Conservation (phyloP, 2,888 invertebrate species). For the Drosophila basisetae region DNA sequence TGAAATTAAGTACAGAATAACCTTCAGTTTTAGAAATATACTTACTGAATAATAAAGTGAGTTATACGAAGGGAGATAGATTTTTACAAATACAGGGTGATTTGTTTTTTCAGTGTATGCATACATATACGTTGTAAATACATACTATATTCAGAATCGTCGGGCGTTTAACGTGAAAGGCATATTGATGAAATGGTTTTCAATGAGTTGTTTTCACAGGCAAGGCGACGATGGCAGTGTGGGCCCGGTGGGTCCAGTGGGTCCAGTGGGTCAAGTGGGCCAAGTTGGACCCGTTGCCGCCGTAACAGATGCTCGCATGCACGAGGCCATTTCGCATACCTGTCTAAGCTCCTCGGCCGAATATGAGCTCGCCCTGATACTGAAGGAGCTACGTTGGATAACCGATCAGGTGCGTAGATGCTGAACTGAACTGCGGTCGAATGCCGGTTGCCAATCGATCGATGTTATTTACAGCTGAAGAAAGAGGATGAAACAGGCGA, state of each 20-base stretch:
- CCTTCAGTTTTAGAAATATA: not conserved
- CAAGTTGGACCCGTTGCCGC: slow-evolving; percentile 85
- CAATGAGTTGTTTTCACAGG: slow-evolving; percentile 53
- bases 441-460: not conserved
- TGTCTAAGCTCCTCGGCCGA: slow-evolving; percentile 93
- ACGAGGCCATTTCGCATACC: slow-evolving; percentile 91
- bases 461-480: slow-evolving; percentile 88
- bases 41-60: no score
- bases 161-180: slow-evolving; percentile 1
- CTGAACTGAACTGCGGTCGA: not conserved
- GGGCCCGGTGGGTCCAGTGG: slow-evolving; percentile 74
- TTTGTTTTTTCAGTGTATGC: not conserved
- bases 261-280: slow-evolving; percentile 67
- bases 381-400: slow-evolving; percentile 96
- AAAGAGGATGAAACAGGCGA: slow-evolving; percentile 97
- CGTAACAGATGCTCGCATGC: slow-evolving; percentile 88
- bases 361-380: slow-evolving; percentile 96
- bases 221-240: slow-evolving; percentile 85
- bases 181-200: slow-evolving; percentile 21
- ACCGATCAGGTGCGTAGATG: slow-evolving; percentile 90
- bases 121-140: not conserved
- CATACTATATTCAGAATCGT: not conserved
- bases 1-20: not conserved
- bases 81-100: not conserved
- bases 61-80: not conserved